Base-by-base conservation (phyloP, 2,888 invertebrate genomes). In the Belgica antarctica region DNA sequence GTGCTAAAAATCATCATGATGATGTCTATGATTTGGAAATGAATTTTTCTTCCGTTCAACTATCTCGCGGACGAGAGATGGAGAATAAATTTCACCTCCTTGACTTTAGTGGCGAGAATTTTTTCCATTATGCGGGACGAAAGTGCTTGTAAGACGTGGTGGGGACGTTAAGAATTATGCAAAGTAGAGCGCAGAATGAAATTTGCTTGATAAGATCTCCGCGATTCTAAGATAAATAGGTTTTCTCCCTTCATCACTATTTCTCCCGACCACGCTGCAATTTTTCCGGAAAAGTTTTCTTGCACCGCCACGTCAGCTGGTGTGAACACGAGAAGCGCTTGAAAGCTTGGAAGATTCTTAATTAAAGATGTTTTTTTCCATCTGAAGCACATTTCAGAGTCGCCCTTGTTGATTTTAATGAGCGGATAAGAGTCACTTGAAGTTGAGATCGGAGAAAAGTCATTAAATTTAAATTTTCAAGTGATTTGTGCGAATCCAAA, bases 1-100 rank as follows among this genome's bases (percentile, higher is more conserved):
- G n/a, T 52, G 52, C 22, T 52, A n/a, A 52, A 22, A 17, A 52
- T 52, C 52, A 52, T 52, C 52, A 63, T 41, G 63, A n/a, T 47
- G 28, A 66, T 66, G 47, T 41, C 47, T 47, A 66, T 66, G 65
- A 66, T 19, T 46, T 66, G 65, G 47, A 66, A 66, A 66, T 66
- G 65, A 28, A 66, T 22, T 36, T 66, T 66, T 10, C 15, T 52
- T 52, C 22, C 17, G 22, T 52, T 52, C 22, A 7, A 52, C 52
- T 41, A 4, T 12, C 12, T 12, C 22, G 22, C 5, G 2, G 52
- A 52, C 22, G 22, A 52, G 19, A 22, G 15, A 41, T n/a, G 41
- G 12, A 41, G 4, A 52, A 52, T 22, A 52, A 52, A 52, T 52
- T 52, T 52, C 17, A 52, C 52, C 52, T 52, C n/a, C 52, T 52